phyloP scores from a whole-genome alignment of 2,888 invertebrate species.

The Plebejus argus region DNA sequence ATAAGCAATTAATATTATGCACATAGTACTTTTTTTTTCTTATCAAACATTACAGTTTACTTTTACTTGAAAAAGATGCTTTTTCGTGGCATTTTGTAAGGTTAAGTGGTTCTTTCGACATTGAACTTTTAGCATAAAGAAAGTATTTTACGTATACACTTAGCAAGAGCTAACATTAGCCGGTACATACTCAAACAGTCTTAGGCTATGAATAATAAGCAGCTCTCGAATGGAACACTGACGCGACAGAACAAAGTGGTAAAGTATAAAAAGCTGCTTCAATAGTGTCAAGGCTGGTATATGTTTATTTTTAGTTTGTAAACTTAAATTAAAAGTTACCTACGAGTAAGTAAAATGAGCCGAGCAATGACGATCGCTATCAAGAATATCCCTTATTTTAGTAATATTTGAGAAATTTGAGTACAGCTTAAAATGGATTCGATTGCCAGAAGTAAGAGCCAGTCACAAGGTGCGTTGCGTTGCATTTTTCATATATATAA shows the following conservation, averaged over 20 bases:
- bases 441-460: too few species aligned
- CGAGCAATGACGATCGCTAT: too few species aligned
- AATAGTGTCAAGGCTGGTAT: not conserved
- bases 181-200: not conserved
- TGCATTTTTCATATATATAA: too few species aligned
- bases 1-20: not conserved
- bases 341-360: not conserved
- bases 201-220: constrained; percentile 20
- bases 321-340: not conserved
- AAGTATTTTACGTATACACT: not conserved
- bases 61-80: not conserved
- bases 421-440: too few species aligned
- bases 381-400: too few species aligned
- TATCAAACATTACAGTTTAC: not conserved
- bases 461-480: too few species aligned
- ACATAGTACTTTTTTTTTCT: not conserved
- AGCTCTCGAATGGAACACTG: not conserved
- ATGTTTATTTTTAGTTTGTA: not conserved
- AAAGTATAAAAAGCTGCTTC: not conserved
- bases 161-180: constrained; percentile 8
- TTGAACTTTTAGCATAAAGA: constrained; percentile 2
- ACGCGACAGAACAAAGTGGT: constrained; percentile 4
- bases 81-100: not conserved
- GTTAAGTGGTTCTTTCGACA: not conserved
- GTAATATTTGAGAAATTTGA: too few species aligned